Evolutionary conservation across 1,140 invertebrate species (phyloP).

Genomic region (Lepidotrigona ventralis): DNA sequence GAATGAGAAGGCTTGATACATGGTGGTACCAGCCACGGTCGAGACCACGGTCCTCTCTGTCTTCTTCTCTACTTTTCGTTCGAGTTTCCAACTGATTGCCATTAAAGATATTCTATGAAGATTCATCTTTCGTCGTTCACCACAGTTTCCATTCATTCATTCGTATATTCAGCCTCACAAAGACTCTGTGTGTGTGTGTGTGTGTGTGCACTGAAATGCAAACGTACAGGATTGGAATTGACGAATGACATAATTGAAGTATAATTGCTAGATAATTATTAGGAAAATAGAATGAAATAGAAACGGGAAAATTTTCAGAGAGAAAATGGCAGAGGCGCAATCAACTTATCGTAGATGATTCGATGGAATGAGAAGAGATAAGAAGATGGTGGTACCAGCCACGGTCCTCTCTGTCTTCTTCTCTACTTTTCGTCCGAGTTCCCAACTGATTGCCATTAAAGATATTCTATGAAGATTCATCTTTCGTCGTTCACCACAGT

Average conservation of each 20-base stretch:
- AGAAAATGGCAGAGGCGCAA: constrained; percentile 27
- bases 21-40: constrained; percentile 63
- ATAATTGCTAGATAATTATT: neutral
- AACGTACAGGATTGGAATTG: neutral
- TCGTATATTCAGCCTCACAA: neutral
- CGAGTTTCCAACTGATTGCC: constrained; percentile 12
- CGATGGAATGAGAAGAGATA: constrained; percentile 59
- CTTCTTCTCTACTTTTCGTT: constrained; percentile 35
- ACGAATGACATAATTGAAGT: neutral
- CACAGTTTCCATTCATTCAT: neutral
- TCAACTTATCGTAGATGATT: constrained; percentile 58
- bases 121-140: neutral
- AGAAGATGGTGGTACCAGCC: constrained; percentile 67
- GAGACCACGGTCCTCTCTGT: constrained; percentile 42
- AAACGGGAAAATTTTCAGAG: neutral
- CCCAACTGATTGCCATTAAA: constrained; percentile 7
- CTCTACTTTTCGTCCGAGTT: constrained; percentile 30
- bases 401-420: constrained; percentile 40
- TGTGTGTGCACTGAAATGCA: neutral
- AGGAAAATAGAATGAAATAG: accelerated
- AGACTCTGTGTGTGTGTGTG: no score
- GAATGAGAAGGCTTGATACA: constrained; percentile 54
- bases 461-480: neutral
- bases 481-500: neutral
- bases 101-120: neutral